Conservation (phyloP, 1,140 invertebrate genomes). For the Drosophila ironensis region DNA sequence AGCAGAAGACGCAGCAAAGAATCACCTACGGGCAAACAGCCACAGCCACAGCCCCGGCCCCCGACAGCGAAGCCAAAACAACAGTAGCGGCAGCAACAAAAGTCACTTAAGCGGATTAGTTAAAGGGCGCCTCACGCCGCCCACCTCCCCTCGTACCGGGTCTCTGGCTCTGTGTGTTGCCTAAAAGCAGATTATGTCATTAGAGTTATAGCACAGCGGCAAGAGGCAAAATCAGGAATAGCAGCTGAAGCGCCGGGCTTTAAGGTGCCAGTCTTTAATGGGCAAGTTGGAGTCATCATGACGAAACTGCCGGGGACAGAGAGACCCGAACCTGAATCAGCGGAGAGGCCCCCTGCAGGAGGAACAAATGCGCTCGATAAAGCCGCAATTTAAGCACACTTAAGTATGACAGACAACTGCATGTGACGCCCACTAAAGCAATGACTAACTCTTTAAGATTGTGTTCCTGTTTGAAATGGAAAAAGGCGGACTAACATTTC, state of each 20-base stretch:
- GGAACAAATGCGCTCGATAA: slow-evolving; percentile 27
- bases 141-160: not conserved
- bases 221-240: not conserved
- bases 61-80: slow-evolving; percentile 3
- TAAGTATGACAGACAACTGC: slow-evolving; percentile 36
- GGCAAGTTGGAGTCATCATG: slow-evolving; percentile 14
- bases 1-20: slow-evolving; percentile 12
- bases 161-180: slow-evolving; percentile 46
- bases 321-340: not conserved
- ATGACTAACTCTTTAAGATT: slow-evolving; percentile 30
- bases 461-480: slow-evolving; percentile 11
- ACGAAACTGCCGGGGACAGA: slow-evolving; percentile 9
- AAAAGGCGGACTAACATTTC: slow-evolving; percentile 22
- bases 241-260: slow-evolving; percentile 31
- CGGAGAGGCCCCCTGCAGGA: not conserved
- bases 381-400: slow-evolving; percentile 2
- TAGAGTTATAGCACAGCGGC: slow-evolving; percentile 46
- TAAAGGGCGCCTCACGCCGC: slow-evolving; percentile 55
- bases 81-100: slow-evolving; percentile 45
- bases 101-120: slow-evolving; percentile 78
- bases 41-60: slow-evolving; percentile 13
- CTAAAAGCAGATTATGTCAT: slow-evolving; percentile 79
- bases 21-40: slow-evolving; percentile 26
- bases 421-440: slow-evolving; percentile 29
- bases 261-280: slow-evolving; percentile 33